Evolutionary conservation across 2,113 vertebrate genomes (phyloP).

Genomic region (Apteryx mantelli): DNA sequence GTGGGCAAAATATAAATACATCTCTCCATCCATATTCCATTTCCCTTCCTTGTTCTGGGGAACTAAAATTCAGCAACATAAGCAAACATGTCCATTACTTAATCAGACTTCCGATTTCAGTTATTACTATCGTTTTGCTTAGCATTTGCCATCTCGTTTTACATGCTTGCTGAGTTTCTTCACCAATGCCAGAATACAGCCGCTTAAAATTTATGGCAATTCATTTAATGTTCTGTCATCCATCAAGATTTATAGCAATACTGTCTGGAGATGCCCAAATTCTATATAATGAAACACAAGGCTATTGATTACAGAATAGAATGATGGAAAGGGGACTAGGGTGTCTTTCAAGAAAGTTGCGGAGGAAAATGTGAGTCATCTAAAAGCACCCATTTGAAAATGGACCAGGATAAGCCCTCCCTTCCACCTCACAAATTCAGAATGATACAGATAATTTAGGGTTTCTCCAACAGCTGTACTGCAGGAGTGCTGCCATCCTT

Average conservation of each 20-base stretch:
- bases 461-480: background rate
- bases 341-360: constrained; percentile 2
- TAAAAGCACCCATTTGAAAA: constrained; percentile 6
- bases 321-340: background rate
- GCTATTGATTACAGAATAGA: constrained; percentile 46
- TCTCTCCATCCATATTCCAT: background rate
- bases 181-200: constrained; percentile 20
- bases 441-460: constrained; percentile 15
- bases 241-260: constrained; percentile 39
- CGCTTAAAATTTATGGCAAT: constrained; percentile 68
- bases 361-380: constrained; percentile 35
- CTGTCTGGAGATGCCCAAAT: constrained; percentile 29
- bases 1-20: background rate
- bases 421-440: background rate
- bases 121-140: constrained; percentile 8
- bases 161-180: background rate
- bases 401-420: background rate
- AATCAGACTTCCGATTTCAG: constrained; percentile 8
- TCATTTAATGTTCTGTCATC: constrained; percentile 51
- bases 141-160: background rate
- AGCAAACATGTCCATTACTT: background rate
- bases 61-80: background rate
- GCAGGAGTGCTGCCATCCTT: background rate
- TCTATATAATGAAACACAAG: constrained; percentile 41
- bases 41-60: background rate